Base-by-base conservation (phyloP, 1,140 invertebrate genomes). In the Pseudachorutes palmiensis region DNA sequence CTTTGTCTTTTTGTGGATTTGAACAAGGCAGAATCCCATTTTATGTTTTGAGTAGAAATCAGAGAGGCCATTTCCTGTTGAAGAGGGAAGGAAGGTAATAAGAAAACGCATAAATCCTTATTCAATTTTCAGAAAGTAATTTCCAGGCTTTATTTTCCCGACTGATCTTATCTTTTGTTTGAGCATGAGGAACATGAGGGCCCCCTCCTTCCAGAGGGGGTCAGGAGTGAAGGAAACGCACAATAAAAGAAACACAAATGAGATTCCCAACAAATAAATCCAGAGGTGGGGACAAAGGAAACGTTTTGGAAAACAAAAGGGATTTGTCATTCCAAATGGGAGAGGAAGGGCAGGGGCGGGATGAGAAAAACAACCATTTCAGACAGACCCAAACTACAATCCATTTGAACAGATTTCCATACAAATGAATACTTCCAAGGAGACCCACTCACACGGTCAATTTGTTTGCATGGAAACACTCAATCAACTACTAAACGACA, bases 61-160 rank as follows among this genome's bases (percentile, higher is more conserved):
- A 12, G 14, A 61, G 59, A 61, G 36, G 19, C 36, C 36, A 45
- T 45, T 45, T 12, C 36, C 19, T 19, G 36, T n/a, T n/a, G n/a
- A n/a, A n/a, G 36, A 9, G 9, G 36, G 36, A 45, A 24, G 51
- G 19, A 41, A 55, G 51, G 51, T 55, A 55, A 14, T 55, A 55
- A 55, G 51, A 55, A 55, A 55, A 55, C 14, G 51, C 51, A 55
- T 55, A 55, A 55, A 55, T 55, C 51, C 51, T 55, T 55, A 55
- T 55, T 55, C 51, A 55, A 55, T 55, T 55, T 55, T 55, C 51
- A 55, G 24, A 55, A 55, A 16, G 51, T 55, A 55, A 55, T 55
- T 45, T 55, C 51, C 24, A 55, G 51, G 51, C 51, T 55, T 55
- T 55, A 55, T 55, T 55, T 55, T 55, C 24, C 24, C 51, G 24